Evolutionary conservation across 2,113 vertebrate species (phyloP).

Genomic region (Tursiops truncatus): DNA sequence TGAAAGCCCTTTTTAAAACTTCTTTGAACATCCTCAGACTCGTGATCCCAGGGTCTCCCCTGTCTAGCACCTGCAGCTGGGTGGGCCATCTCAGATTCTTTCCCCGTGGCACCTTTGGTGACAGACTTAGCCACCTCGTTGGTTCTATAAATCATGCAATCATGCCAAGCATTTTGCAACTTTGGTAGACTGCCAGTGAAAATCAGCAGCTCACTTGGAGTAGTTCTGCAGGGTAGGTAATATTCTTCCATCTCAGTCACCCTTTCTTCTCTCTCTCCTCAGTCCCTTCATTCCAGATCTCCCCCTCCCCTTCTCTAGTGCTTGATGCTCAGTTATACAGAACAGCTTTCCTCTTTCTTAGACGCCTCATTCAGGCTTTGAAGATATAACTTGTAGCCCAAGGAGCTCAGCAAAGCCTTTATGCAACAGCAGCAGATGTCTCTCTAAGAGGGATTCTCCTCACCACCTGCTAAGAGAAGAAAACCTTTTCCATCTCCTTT

Average conservation of each 20-base stretch:
- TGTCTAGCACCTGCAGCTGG: not conserved
- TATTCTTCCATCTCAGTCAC: not conserved
- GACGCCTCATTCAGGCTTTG: not conserved
- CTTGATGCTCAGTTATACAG: not conserved
- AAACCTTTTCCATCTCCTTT: not conserved
- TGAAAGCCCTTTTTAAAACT: not conserved
- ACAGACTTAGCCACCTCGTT: not conserved
- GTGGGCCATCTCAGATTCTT: not conserved
- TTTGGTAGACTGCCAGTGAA: not conserved
- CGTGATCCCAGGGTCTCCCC: not conserved
- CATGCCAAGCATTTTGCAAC: not conserved
- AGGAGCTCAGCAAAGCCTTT: not conserved
- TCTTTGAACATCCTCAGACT: not conserved
- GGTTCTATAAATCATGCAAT: not conserved
- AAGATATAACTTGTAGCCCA: not conserved
- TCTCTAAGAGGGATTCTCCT: not conserved
- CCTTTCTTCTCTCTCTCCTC: not conserved
- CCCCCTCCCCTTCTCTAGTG: not conserved
- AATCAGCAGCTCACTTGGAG: not conserved
- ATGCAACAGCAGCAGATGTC: not conserved
- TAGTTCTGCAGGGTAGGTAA: not conserved
- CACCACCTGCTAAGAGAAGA: not conserved
- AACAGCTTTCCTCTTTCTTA: not conserved
- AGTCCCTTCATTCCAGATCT: not conserved
- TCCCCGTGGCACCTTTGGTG: not conserved